Conservation (phyloP, 37 sponge, comb jelly and placozoan genomes). For the Beroe ovata region DNA sequence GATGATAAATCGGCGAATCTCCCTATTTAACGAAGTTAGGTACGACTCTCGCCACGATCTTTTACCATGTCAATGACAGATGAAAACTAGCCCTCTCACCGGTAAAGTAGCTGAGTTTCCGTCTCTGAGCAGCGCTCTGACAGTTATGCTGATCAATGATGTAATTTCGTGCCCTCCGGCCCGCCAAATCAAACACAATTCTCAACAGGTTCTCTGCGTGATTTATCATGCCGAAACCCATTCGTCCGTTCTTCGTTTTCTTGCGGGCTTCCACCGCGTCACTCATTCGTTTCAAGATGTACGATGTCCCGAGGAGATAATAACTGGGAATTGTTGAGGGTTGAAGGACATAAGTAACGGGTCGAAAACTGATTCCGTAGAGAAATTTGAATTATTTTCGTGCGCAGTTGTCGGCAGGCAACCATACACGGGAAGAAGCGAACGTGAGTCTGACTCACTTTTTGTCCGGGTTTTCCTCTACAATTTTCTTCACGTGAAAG, state of each 20-base stretch:
- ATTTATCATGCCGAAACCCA: conserved; percentile 41
- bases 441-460: background rate
- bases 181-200: conserved; percentile 52
- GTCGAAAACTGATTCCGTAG: too few species aligned
- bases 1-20: too few species aligned
- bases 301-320: conserved; percentile 33
- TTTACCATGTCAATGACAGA: too few species aligned
- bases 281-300: conserved; percentile 34
- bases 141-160: conserved; percentile 60
- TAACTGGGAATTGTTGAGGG: conserved; percentile 14
- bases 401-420: too few species aligned
- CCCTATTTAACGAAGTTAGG: too few species aligned
- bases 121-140: conserved; percentile 29
- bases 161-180: conserved; percentile 27
- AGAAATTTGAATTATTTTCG: too few species aligned
- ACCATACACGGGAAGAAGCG: too few species aligned
- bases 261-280: conserved; percentile 53
- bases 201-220: conserved; percentile 39
- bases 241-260: conserved; percentile 12
- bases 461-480: conserved; percentile 28
- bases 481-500: background rate
- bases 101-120: conserved; percentile 42
- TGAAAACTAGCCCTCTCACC: too few species aligned
- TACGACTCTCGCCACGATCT: too few species aligned
- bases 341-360: too few species aligned